Conservation (phyloP, 2,888 invertebrate species). For the Scaptomyza tumidula region DNA sequence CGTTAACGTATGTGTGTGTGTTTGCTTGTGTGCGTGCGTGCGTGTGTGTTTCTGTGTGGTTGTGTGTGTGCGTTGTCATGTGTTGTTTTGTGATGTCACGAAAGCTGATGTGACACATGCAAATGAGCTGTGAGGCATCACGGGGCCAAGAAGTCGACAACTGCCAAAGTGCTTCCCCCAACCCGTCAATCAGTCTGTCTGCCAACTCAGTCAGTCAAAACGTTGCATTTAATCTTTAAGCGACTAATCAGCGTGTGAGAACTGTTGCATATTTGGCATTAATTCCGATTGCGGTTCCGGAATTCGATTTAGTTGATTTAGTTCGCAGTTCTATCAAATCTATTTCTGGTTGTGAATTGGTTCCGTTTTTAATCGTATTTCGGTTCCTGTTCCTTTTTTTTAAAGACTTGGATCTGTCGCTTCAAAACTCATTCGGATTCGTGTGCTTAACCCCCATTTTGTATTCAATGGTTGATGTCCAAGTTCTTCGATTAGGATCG, state of each 20-base stretch:
- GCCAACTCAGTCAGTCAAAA: not conserved
- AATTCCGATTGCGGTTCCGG: not conserved
- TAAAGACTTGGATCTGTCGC: too few species aligned
- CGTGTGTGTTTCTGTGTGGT: conserved; percentile 15
- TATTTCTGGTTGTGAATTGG: too few species aligned
- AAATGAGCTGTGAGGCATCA: conserved; percentile 56
- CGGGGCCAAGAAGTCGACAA: conserved; percentile 37
- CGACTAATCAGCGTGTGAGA: conserved; percentile 3
- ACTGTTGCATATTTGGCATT: not conserved
- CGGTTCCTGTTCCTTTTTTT: too few species aligned
- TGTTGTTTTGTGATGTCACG: conserved; percentile 56
- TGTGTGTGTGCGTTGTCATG: conserved; percentile 30
- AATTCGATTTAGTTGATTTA: too few species aligned
- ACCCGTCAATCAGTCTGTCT: conserved; percentile 19
- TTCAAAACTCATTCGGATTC: too few species aligned
- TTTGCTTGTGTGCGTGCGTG: not conserved
- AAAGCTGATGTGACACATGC: conserved; percentile 73
- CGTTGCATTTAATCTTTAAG: conserved; percentile 6
- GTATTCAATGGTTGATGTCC: too few species aligned
- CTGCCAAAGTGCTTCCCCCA: conserved; percentile 42
- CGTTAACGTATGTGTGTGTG: conserved; percentile 11
- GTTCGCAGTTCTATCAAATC: too few species aligned
- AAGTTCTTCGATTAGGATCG: not conserved
- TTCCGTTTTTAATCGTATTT: too few species aligned
- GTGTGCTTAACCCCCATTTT: too few species aligned